Evolutionary conservation across 2,113 vertebrate species (phyloP).

Genomic region (Antennarius striatus): DNA sequence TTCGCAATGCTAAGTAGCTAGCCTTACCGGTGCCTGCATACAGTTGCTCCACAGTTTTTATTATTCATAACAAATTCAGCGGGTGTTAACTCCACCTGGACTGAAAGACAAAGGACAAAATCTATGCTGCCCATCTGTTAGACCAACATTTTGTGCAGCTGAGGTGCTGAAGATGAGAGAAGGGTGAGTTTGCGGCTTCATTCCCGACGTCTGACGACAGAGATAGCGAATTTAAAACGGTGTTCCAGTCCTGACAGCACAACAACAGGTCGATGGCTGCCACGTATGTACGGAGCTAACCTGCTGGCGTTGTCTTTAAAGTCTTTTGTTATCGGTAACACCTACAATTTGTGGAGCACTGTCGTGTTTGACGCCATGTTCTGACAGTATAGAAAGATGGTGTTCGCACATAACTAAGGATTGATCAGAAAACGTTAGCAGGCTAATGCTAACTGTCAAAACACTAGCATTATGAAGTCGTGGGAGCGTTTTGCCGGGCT

Average conservation of each 20-base stretch:
- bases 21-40: constrained; percentile 40
- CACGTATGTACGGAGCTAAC: constrained; percentile 10
- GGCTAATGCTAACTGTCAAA: constrained; percentile 12
- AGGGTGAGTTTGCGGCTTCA: constrained; percentile 60
- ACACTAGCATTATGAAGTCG: neutral
- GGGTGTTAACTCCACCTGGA: neutral
- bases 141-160: neutral
- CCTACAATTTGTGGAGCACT: no score
- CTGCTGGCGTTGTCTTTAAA: neutral
- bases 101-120: constrained; percentile 17
- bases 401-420: neutral
- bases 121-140: neutral
- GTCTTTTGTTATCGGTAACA: no score
- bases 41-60: constrained; percentile 3
- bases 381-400: neutral
- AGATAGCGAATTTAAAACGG: constrained; percentile 34
- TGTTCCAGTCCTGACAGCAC: constrained; percentile 8
- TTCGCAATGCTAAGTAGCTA: constrained; percentile 50
- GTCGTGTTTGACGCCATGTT: neutral
- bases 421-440: neutral
- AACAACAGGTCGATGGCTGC: constrained; percentile 21
- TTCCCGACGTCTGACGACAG: constrained; percentile 12
- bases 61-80: no score
- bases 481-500: neutral
- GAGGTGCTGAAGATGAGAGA: constrained; percentile 64